phyloP scores from a whole-genome alignment of 2,888 invertebrate species.

The Callyntrura sp. region DNA sequence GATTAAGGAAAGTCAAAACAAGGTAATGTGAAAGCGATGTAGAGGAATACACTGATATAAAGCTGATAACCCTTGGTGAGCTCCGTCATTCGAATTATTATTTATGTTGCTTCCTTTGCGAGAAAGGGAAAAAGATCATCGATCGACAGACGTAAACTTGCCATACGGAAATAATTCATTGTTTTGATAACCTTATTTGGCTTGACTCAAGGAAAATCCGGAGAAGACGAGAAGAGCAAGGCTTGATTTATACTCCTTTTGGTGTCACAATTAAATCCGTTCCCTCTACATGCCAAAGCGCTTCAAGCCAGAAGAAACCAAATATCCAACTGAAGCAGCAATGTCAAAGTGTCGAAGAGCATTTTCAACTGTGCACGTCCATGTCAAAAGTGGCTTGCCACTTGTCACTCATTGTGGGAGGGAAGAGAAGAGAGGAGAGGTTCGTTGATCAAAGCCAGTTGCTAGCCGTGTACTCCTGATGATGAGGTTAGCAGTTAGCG shows the following conservation, averaged over 20 bases:
- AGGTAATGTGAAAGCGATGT: not conserved
- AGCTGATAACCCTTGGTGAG: not conserved
- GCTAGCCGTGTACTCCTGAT: conserved; percentile 6
- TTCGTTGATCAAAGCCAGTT: not conserved
- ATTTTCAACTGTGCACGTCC: not conserved
- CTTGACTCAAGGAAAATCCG: not conserved
- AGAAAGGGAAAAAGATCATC: not conserved
- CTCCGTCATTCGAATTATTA: too few relatives aligned
- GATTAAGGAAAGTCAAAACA: too few relatives aligned
- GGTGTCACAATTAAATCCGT: not conserved
- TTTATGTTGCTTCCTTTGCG: not conserved
- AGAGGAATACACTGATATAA: too few relatives aligned
- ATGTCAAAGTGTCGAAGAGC: not conserved
- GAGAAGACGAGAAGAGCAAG: too few relatives aligned
- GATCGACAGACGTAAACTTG: not conserved
- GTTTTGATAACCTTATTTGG: conserved; percentile 54
- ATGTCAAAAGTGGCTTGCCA: conserved; percentile 27
- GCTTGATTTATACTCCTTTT: not conserved
- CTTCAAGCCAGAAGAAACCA: not conserved
- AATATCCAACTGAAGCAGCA: too few relatives aligned
- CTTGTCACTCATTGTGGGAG: conserved; percentile 37
- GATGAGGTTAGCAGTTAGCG: not conserved
- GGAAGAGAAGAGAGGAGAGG: too few relatives aligned
- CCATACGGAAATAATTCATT: conserved; percentile 12
- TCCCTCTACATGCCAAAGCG: not conserved